Percentiles rank a stretch among this genome's conserved stretches.
Conservation (phyloP, 2,888 invertebrate genomes). For the Zygaena filipendulae region DNA sequence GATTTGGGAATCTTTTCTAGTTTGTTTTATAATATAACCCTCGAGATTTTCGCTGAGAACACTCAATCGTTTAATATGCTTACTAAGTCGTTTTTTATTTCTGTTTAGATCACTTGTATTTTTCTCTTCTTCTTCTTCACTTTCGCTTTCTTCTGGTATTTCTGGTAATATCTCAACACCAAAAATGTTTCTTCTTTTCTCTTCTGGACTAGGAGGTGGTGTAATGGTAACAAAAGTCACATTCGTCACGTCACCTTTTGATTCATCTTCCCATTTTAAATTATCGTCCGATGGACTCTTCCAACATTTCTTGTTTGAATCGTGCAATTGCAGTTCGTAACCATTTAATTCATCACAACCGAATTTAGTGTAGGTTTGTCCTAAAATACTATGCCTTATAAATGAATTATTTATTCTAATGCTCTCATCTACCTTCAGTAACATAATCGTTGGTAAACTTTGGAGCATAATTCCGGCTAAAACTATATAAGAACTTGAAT, state of each 20-base stretch:
- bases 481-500: constrained; percentile 40
- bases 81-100: constrained; percentile 39
- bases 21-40: constrained; percentile 53
- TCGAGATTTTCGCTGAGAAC: constrained; percentile 59
- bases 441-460: constrained; percentile 44
- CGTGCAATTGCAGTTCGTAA: constrained; percentile 49
- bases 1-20: constrained; percentile 39
- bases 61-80: constrained; percentile 62
- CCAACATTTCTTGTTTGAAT: constrained; percentile 54
- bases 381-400: constrained; percentile 45
- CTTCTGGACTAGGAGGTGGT: constrained; percentile 56
- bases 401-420: constrained; percentile 34
- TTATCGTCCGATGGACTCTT: constrained; percentile 58
- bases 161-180: constrained; percentile 64
- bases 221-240: constrained; percentile 38
- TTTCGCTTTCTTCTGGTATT: constrained; percentile 64
- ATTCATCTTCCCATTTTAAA: constrained; percentile 31
- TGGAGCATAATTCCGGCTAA: constrained; percentile 50
- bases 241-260: constrained; percentile 24
- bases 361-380: constrained; percentile 47
- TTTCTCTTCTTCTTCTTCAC: constrained; percentile 31
- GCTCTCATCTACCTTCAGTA: constrained; percentile 39
- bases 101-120: constrained; percentile 21
- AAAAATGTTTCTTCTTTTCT: constrained; percentile 53
- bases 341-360: constrained; percentile 30